Conservation (phyloP, 1,140 invertebrate species). For the Gonatopus flavifemur region DNA sequence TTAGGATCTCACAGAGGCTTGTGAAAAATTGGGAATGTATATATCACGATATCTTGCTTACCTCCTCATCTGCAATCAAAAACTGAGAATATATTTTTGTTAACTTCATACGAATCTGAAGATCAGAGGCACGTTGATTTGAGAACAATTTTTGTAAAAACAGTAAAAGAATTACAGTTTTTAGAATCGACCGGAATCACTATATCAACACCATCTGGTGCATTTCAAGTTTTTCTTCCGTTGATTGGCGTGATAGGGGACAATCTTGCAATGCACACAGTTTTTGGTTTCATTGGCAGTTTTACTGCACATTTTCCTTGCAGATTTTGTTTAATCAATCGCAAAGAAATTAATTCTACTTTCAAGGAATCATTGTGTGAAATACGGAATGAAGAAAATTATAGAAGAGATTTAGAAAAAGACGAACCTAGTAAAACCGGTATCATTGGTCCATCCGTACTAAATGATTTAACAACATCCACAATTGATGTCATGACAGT, state of each 20-base stretch:
- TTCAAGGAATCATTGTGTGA: conserved; percentile 5
- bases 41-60: conserved; percentile 19
- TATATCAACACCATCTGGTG: conserved; percentile 10
- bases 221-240: conserved; percentile 12
- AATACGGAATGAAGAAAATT: conserved; percentile 17
- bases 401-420: conserved; percentile 3
- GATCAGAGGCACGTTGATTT: conserved; percentile 16
- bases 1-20: conserved; percentile 22
- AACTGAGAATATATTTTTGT: no score
- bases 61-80: no score
- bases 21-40: conserved; percentile 14
- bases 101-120: conserved; percentile 14
- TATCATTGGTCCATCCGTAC: background rate
- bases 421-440: conserved; percentile 3
- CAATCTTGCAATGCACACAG: conserved; percentile 14
- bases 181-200: conserved; percentile 16
- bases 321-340: conserved; percentile 8
- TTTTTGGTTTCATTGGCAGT: conserved; percentile 8
- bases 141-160: conserved; percentile 8
- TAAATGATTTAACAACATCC: background rate
- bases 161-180: conserved; percentile 11
- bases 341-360: background rate
- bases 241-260: conserved; percentile 11
- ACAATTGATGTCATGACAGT: conserved; percentile 12
- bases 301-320: conserved; percentile 18